A percentile compares a stretch with the other conserved stretches of the same genome.
Evolutionary conservation across 1,140 invertebrate genomes (phyloP).

Genomic region (Coptotermes formosanus): DNA sequence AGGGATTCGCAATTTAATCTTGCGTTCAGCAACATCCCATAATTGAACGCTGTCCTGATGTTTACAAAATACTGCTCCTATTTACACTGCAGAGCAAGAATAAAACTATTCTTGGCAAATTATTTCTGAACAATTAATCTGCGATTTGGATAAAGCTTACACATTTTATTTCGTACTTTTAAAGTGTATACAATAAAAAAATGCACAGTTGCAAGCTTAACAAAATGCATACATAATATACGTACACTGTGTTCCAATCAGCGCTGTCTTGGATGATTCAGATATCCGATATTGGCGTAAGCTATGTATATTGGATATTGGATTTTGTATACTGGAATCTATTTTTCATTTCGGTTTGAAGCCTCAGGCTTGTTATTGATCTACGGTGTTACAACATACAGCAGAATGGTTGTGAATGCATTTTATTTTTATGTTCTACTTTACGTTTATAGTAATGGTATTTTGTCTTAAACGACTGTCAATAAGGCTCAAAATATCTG

Average conservation of each 20-base stretch:
- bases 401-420: background rate
- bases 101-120: too few relatives aligned
- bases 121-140: too few relatives aligned
- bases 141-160: too few relatives aligned
- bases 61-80: too few relatives aligned
- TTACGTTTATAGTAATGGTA: background rate
- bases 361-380: background rate
- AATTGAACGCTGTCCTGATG: too few relatives aligned
- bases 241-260: background rate
- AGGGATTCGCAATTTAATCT: too few relatives aligned
- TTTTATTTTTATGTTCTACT: background rate
- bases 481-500: too few relatives aligned
- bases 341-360: background rate
- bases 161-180: too few relatives aligned
- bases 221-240: background rate
- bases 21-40: too few relatives aligned
- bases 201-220: background rate
- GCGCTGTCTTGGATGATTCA: background rate
- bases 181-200: background rate
- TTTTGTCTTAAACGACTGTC: too few relatives aligned
- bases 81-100: too few relatives aligned
- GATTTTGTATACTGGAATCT: background rate
- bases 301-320: constrained; percentile 12
- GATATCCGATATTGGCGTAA: constrained; percentile 3
- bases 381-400: background rate